Evolutionary conservation across 37 sponge, comb jelly and placozoan genomes (phyloP), one percentile per base, ranked within the genome.

Genomic region (Lycopodina hypogea): DNA sequence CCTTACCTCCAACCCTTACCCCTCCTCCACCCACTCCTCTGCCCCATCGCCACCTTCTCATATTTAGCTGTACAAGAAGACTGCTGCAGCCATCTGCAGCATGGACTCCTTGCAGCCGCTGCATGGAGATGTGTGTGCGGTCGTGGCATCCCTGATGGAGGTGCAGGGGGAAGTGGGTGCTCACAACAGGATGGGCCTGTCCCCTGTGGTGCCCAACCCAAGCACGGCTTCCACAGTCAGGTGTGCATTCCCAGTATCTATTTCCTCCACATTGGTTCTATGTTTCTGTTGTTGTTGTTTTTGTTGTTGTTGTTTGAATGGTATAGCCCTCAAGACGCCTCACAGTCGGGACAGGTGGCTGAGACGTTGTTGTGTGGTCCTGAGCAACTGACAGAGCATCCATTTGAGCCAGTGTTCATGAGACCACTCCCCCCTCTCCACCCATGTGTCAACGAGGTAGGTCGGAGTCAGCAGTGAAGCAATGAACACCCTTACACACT

Each of bases 401-500:
- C 93, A 3, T 90, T 97, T 88, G 91, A 97, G 62, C 95, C 95
- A 24, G 60, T 74, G 9, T 85, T 94, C 58, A 75, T 92, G 6
- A 29, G 98, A 58, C 98, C 95, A 1, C 77, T 85, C 7, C 98
- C 98, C 56, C 98, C 98, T 0, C 83, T 97, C 35, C 86, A 92
- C 55, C 51, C 55, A 45, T 83, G 87, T 66, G 62, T 63, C 37
- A 75, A 85, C 78, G 98, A 97, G 75, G 87, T 95, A 72, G 3
- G 55, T 29, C 11, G 22, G 23, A 18, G 28, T 32, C n/a, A 17
- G 17, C 55, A 12, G 17, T 17, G 12, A 53, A 17, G 17, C 17
- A 17, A 19, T 19, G 55, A 12, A 53, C 55, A 9, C 8, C 64
- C 64, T 24, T n/a, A 12, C 64, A 62, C 8, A 24, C 26, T 62